phyloP scores from a whole-genome alignment of 2,888 invertebrate species.

The Trachelus tabidus region DNA sequence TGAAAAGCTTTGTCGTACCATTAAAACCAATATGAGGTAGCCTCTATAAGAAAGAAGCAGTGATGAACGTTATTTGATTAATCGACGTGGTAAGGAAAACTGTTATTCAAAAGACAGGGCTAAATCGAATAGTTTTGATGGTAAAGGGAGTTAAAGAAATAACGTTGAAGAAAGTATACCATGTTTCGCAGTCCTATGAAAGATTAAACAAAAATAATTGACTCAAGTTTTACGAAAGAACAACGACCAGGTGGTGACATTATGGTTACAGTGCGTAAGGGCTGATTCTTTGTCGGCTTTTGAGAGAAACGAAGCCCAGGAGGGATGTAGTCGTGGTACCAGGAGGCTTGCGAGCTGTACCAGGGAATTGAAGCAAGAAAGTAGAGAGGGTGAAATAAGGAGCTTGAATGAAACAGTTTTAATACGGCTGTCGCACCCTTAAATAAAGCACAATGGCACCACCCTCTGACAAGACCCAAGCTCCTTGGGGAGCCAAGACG shows the following conservation, averaged over 20 bases:
- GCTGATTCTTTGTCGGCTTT: neutral
- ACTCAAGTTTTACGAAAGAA: neutral
- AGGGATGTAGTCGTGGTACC: neutral
- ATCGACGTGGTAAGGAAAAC: neutral
- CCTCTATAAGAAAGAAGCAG: neutral
- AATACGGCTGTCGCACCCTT: conserved; percentile 35
- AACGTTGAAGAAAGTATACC: neutral
- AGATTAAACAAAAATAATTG: neutral
- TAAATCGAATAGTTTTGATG: neutral
- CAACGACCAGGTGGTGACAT: too few relatives aligned
- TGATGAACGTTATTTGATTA: neutral
- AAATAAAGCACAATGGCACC: conserved; percentile 32
- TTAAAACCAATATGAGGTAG: neutral
- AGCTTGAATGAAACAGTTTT: conserved; percentile 34
- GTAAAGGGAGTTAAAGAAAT: neutral
- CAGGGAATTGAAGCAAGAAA: conserved; percentile 5
- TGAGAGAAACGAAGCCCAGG: neutral
- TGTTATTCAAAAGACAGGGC: neutral
- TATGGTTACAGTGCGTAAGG: neutral
- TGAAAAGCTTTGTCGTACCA: neutral
- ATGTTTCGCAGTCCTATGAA: neutral
- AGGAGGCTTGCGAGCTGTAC: neutral
- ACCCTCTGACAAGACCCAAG: conserved; percentile 20
- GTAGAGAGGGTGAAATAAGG: conserved; percentile 14
- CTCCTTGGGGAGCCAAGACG: conserved; percentile 20